Base-by-base conservation (phyloP, 2,888 invertebrate genomes). In the Lasius fuliginosus region DNA sequence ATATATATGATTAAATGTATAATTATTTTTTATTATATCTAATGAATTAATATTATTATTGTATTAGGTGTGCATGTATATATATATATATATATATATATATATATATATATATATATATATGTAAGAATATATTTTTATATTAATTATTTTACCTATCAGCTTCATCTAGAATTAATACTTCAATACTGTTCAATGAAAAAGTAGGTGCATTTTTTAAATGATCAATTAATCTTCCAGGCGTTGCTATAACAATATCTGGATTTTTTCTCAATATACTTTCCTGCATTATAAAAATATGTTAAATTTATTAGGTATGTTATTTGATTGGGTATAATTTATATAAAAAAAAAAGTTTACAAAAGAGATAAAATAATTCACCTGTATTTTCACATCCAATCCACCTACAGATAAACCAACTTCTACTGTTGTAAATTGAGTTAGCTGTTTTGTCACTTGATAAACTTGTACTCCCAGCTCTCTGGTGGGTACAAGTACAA, bases 391-490 rank as follows among this genome's bases (percentile, higher is more conserved):
- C 8, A 98, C 96, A 94, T 98, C 98, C 83, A 98, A 95, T 30
- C 98, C 98, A 90, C 98, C 98, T 42, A 98, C 98, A 1, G 98
- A 97, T 77, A 99, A 94, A 18, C 97, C 98, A 36, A 98, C 96
- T 91, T 98, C 97, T 42, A 98, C 96, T 1, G 96, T 96, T 0
- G 98, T 98, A 94, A 97, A 98, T 94, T 99, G 99, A 0, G 98
- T 96, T 6, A 99, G 95, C 93, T 99, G 99, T 91, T 97, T 97
- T 0, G 98, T 97, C 1, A 99, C 99, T 94, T 99, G 97, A 93
- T 99, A 99, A 0, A 99, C 99, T 95, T 99, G 99, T 1, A 99
- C 99, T 42, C 99, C 99, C 92, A 99, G 95, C 95, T 99, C 99
- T 94, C 99, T 96, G 0, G 99, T 99, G 0, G 99, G 99, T 40